Percentiles rank a stretch among this genome's conserved stretches.
Conservation (phyloP, 1,140 invertebrate species). For the Atopsyche davidsoni region DNA sequence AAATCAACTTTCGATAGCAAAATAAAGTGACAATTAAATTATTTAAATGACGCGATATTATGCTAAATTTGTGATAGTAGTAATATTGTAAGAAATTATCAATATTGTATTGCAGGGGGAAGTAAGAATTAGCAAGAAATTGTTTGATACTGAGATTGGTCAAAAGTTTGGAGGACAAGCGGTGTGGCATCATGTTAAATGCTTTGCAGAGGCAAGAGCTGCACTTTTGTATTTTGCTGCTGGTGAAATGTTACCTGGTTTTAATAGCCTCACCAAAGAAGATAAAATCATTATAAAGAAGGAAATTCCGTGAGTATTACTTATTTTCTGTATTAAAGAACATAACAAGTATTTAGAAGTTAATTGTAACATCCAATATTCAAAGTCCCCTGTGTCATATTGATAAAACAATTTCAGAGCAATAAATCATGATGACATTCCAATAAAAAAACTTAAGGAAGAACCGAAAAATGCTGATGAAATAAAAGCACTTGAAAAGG, state of each 20-base stretch:
- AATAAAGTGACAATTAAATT: no score
- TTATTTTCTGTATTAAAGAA: background rate
- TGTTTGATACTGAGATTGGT: constrained; percentile 75
- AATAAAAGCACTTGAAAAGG: constrained; percentile 41
- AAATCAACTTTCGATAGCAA: no score
- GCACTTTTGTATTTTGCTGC: constrained; percentile 70
- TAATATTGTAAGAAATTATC: background rate
- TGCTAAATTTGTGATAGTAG: background rate
- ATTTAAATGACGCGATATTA: no score
- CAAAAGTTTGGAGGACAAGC: constrained; percentile 73
- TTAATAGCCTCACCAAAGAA: constrained; percentile 61
- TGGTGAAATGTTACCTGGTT: constrained; percentile 70
- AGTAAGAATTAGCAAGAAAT: constrained; percentile 79
- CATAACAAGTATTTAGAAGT: constrained; percentile 6
- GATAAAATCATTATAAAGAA: constrained; percentile 67
- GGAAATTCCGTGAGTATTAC: constrained; percentile 56
- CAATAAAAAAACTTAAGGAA: constrained; percentile 63
- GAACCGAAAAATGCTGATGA: constrained; percentile 53
- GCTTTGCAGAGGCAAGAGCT: constrained; percentile 75
- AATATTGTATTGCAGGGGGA: constrained; percentile 52
- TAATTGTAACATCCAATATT: background rate
- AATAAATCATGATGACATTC: constrained; percentile 53
- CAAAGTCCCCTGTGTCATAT: background rate
- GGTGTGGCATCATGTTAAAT: constrained; percentile 88
- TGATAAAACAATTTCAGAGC: constrained; percentile 35